Evolutionary conservation across 2,113 vertebrate species (phyloP).

Genomic region (Vicugna pacos): DNA sequence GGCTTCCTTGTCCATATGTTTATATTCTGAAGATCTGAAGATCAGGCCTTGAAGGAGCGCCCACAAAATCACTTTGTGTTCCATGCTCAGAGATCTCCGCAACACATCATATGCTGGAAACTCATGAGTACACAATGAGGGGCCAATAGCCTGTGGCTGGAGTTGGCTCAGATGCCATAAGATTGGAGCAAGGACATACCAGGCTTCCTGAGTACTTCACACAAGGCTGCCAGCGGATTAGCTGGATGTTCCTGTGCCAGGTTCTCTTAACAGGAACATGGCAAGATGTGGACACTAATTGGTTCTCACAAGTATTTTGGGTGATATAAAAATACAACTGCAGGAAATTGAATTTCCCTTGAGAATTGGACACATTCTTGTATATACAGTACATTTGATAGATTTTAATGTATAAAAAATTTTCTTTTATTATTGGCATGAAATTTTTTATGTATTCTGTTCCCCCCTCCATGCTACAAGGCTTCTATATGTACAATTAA

Average conservation of each 20-base stretch:
- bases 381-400: neutral
- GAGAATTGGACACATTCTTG: neutral
- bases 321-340: constrained; percentile 74
- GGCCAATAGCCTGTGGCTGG: neutral
- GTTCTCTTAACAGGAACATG: constrained; percentile 69
- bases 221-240: constrained; percentile 78
- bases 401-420: neutral
- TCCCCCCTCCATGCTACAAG: neutral
- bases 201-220: constrained; percentile 68
- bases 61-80: neutral
- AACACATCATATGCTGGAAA: neutral
- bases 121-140: neutral
- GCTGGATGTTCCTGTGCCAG: constrained; percentile 41
- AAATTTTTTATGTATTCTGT: neutral
- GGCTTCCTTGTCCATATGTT: neutral
- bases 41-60: neutral
- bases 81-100: neutral
- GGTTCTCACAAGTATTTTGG: constrained; percentile 71
- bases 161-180: constrained; percentile 15
- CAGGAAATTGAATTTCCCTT: constrained; percentile 45
- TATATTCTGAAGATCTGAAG: neutral
- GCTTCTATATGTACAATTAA: neutral
- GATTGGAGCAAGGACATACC: constrained; percentile 66
- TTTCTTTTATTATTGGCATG: neutral
- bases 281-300: constrained; percentile 66